Evolutionary conservation across 2,113 vertebrate species (phyloP).

Genomic region (Seriola aureovittata): DNA sequence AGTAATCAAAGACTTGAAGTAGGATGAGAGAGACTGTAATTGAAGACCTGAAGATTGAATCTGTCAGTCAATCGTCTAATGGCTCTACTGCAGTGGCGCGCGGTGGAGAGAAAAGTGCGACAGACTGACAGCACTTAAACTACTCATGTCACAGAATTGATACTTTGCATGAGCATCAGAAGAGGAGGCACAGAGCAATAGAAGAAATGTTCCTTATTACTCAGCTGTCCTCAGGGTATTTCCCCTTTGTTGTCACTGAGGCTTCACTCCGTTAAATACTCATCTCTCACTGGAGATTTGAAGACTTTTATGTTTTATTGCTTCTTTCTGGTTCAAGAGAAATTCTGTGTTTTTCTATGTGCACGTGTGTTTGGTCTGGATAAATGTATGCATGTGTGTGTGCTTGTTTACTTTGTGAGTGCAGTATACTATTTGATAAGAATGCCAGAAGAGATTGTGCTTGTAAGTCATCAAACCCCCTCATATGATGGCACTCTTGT

Average conservation of each 20-base stretch:
- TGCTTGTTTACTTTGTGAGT: neutral
- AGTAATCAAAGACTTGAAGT: neutral
- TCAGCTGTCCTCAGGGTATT: slow-evolving; percentile 24
- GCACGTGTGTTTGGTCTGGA: neutral
- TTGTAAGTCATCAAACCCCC: neutral
- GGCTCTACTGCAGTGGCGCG: neutral
- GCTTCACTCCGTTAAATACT: slow-evolving; percentile 51
- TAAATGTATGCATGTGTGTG: neutral
- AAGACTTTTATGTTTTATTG: slow-evolving; percentile 28
- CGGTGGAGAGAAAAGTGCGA: neutral
- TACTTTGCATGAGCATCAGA: slow-evolving; percentile 33
- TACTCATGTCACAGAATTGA: slow-evolving; percentile 22
- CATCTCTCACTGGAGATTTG: slow-evolving; percentile 6
- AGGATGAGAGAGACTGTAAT: slow-evolving; percentile 8
- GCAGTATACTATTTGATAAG: neutral
- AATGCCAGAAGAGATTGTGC: neutral
- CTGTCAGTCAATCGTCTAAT: slow-evolving; percentile 36
- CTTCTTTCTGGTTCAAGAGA: slow-evolving; percentile 19
- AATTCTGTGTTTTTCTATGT: slow-evolving; percentile 7
- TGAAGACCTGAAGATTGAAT: slow-evolving; percentile 23
- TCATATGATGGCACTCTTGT: neutral
- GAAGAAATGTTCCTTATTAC: slow-evolving; percentile 32
- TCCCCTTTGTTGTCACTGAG: slow-evolving; percentile 22
- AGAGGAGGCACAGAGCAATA: neutral
- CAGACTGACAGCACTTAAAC: slow-evolving; percentile 26